Percentiles rank a stretch among this genome's conserved stretches.
Conservation (phyloP, 2,797 vertebrate species). For the Naso thynnoides region DNA sequence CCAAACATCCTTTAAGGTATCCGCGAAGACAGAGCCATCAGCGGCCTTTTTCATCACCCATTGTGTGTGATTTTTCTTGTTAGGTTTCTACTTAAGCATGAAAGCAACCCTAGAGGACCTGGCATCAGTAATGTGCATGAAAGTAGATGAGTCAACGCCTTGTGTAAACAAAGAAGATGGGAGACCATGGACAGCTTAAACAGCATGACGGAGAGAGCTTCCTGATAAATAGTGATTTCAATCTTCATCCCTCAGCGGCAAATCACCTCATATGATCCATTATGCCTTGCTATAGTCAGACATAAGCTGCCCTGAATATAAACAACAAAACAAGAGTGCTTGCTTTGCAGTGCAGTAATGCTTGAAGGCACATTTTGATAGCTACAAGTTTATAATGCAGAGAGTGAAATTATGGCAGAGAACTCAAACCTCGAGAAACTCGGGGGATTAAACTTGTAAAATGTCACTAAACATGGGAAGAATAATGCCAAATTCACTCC, state of each 20-base stretch:
- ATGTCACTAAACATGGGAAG: slow-evolving; percentile 53
- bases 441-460: slow-evolving; percentile 43
- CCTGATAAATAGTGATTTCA: slow-evolving; percentile 65
- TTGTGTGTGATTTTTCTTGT: slow-evolving; percentile 11
- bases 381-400: slow-evolving; percentile 50
- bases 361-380: slow-evolving; percentile 64
- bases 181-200: slow-evolving; percentile 55
- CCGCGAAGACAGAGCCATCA: background rate
- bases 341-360: slow-evolving; percentile 39
- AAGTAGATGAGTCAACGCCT: slow-evolving; percentile 60
- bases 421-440: slow-evolving; percentile 45
- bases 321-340: slow-evolving; percentile 58
- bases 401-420: slow-evolving; percentile 58
- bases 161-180: slow-evolving; percentile 53
- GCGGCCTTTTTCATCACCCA: slow-evolving; percentile 5
- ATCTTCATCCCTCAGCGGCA: slow-evolving; percentile 50
- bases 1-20: slow-evolving; percentile 30
- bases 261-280: slow-evolving; percentile 53
- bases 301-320: slow-evolving; percentile 55
- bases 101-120: slow-evolving; percentile 41
- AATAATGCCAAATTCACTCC: slow-evolving; percentile 33
- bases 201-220: slow-evolving; percentile 49
- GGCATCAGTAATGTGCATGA: slow-evolving; percentile 46
- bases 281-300: slow-evolving; percentile 53
- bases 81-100: slow-evolving; percentile 35